phyloP scores from a whole-genome alignment of 2,113 vertebrate genomes.

The Cyprinodon tularosa region DNA sequence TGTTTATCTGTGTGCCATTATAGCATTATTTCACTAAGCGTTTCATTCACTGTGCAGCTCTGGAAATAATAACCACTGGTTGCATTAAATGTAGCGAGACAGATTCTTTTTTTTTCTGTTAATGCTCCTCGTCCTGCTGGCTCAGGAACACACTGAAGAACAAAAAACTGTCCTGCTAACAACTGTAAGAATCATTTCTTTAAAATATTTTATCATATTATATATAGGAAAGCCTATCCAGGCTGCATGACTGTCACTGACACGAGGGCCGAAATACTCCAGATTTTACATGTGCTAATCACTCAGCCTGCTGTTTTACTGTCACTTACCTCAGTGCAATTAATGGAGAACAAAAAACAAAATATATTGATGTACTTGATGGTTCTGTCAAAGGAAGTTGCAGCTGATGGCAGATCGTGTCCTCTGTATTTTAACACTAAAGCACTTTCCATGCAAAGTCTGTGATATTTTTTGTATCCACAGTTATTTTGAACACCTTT shows the following conservation, averaged over 20 bases:
- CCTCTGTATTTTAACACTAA: conserved; percentile 78
- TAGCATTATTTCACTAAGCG: conserved; percentile 15
- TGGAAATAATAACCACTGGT: conserved; percentile 21
- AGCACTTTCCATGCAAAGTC: conserved; percentile 80
- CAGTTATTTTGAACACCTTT: conserved; percentile 48
- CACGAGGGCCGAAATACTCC: conserved; percentile 52
- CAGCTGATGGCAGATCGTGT: conserved; percentile 54
- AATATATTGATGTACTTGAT: conserved; percentile 4
- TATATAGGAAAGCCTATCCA: conserved; percentile 9
- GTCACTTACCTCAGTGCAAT: conserved; percentile 72
- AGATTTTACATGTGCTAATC: conserved; percentile 26
- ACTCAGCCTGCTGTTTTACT: conserved; percentile 42
- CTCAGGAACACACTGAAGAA: conserved; percentile 62
- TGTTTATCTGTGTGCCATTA: conserved; percentile 51
- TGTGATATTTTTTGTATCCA: conserved; percentile 79
- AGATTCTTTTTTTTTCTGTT: conserved; percentile 23
- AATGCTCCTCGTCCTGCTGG: conserved; percentile 72
- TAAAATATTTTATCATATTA: conserved; percentile 17
- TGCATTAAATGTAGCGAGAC: conserved; percentile 40
- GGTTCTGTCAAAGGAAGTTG: conserved; percentile 42
- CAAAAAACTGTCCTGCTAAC: conserved; percentile 1
- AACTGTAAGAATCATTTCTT: conserved; percentile 22
- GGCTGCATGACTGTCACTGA: conserved; percentile 63
- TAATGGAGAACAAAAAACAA: conserved; percentile 37
- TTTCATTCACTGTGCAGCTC: conserved; percentile 32